phyloP scores from a whole-genome alignment of 2,113 vertebrate species.

The Pollimyrus isidori region DNA sequence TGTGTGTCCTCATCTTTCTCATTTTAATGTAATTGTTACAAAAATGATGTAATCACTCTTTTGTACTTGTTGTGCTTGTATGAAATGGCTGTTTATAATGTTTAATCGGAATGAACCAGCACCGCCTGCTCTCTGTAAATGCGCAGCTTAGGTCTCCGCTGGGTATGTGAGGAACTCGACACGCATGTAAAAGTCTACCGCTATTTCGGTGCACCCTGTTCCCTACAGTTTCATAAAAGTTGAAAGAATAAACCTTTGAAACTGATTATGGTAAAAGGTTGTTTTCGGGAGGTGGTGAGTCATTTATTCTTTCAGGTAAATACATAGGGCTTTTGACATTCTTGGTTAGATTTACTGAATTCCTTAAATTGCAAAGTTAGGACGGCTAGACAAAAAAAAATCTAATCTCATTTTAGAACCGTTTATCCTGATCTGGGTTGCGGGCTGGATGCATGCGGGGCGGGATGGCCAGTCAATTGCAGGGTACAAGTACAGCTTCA shows the following conservation, averaged over 20 bases:
- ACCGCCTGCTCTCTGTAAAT: neutral
- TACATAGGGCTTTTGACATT: neutral
- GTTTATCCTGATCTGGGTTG: neutral
- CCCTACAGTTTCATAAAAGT: neutral
- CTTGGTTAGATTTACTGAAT: neutral
- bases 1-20: neutral
- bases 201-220: neutral
- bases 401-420: neutral
- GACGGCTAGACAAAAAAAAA: neutral
- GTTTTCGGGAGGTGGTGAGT: neutral
- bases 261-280: neutral
- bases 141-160: neutral
- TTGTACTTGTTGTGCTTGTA: slow-evolving; percentile 30
- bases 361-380: neutral
- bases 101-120: neutral
- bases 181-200: neutral
- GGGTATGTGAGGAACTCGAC: slow-evolving; percentile 1
- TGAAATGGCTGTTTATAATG: slow-evolving; percentile 46
- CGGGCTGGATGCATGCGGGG: neutral
- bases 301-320: neutral
- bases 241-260: neutral
- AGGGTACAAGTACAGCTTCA: neutral
- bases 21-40: neutral
- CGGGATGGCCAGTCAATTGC: neutral
- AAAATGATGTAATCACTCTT: slow-evolving; percentile 2